A percentile compares a stretch with the other conserved stretches of the same genome.
Evolutionary conservation across 92 coral and sea anemone species (phyloP).

Genomic region (Porites cylindrica): DNA sequence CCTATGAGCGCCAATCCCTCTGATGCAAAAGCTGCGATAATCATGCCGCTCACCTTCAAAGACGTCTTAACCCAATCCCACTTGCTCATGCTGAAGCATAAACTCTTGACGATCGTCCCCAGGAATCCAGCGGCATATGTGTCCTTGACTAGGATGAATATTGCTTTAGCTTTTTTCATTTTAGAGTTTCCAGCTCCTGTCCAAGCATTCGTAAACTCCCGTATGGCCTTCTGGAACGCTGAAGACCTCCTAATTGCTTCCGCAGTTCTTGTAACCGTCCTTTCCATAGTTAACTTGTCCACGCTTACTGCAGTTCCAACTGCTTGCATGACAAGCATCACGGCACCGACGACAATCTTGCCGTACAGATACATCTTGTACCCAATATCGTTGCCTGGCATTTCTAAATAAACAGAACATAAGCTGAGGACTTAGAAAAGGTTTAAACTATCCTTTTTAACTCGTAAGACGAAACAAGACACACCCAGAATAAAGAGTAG

Average conservation of each 20-base stretch:
- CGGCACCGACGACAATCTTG: slow-evolving; percentile 47
- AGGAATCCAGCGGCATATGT: slow-evolving; percentile 40
- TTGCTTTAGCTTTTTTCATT: slow-evolving; percentile 42
- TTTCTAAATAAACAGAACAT: too few species aligned
- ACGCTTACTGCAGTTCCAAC: too few species aligned
- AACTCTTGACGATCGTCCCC: slow-evolving; percentile 47
- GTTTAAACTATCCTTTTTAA: too few species aligned
- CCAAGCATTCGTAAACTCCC: slow-evolving; percentile 46
- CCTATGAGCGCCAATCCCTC: slow-evolving; percentile 32
- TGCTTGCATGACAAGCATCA: too few species aligned
- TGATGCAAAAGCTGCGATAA: slow-evolving; percentile 50
- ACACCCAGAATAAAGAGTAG: too few species aligned
- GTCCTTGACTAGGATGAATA: slow-evolving; percentile 32
- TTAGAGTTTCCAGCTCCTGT: slow-evolving; percentile 29
- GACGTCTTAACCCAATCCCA: slow-evolving; percentile 52
- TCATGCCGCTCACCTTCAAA: slow-evolving; percentile 60
- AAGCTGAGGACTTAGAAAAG: too few species aligned
- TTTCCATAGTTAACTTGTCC: neutral
- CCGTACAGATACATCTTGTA: slow-evolving; percentile 24
- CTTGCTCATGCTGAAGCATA: slow-evolving; percentile 52
- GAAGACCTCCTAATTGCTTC: slow-evolving; percentile 38
- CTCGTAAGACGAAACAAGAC: too few species aligned
- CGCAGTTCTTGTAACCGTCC: slow-evolving; percentile 22
- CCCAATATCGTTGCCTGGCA: too few species aligned
- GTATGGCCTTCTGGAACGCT: slow-evolving; percentile 21